Evolutionary conservation across 2,113 vertebrate genomes (phyloP).

Genomic region (Neofelis nebulosa): DNA sequence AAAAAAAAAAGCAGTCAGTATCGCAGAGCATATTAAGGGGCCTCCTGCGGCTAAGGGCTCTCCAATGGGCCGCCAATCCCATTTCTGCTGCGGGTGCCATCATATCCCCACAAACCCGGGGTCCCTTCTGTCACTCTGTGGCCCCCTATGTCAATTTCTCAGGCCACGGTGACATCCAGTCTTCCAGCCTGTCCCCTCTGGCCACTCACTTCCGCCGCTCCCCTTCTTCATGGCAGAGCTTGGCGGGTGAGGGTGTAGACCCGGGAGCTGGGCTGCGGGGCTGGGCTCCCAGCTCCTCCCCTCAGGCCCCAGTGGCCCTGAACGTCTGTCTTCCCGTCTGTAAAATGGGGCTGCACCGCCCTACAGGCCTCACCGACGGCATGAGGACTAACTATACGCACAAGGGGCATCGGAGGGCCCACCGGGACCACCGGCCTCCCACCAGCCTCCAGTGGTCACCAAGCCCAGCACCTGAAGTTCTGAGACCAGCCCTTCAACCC

Average conservation of each 20-base stretch:
- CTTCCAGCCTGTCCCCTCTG: neutral
- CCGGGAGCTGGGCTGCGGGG: neutral
- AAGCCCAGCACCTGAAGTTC: neutral
- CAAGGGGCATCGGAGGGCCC: fast-evolving
- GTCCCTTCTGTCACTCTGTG: neutral
- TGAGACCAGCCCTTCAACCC: too few relatives aligned
- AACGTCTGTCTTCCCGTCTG: neutral
- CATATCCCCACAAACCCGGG: neutral
- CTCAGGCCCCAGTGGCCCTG: neutral
- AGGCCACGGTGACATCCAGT: neutral
- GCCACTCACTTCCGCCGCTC: neutral
- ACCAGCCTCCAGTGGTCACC: too few relatives aligned
- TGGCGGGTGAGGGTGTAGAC: too few relatives aligned
- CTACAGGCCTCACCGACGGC: neutral
- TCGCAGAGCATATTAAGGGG: fast-evolving
- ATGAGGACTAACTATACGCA: neutral
- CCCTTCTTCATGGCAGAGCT: neutral
- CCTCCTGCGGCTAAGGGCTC: neutral
- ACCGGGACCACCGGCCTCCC: fast-evolving
- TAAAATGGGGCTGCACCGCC: neutral
- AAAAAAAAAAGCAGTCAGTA: fast-evolving
- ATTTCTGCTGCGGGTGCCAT: neutral
- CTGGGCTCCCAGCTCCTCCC: neutral
- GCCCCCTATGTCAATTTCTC: neutral
- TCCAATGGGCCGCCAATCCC: neutral